phyloP scores from a whole-genome alignment of 2,888 invertebrate genomes.

The Zygogramma bicolorata region DNA sequence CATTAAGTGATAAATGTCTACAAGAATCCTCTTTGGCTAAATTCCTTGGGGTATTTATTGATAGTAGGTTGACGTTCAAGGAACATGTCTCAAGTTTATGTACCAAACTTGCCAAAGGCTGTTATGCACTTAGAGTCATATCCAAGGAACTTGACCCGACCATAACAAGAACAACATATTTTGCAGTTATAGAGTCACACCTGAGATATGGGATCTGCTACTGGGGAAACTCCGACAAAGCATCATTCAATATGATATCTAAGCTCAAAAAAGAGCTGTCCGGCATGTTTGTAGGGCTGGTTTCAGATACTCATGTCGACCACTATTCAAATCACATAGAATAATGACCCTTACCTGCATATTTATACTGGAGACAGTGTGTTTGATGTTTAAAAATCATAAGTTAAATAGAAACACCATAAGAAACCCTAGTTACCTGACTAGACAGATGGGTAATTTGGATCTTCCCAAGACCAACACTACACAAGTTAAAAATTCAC shows the following conservation, averaged over 20 bases:
- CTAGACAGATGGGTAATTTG: background rate
- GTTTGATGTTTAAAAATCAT: background rate
- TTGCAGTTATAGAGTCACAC: background rate
- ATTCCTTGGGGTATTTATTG: too few species aligned
- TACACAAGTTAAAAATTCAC: background rate
- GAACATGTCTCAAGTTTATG: background rate
- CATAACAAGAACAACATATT: background rate
- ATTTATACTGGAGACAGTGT: too few species aligned
- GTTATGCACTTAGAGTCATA: background rate
- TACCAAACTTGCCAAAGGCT: background rate
- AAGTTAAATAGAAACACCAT: background rate
- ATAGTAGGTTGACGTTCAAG: background rate
- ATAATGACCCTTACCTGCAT: background rate
- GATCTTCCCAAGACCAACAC: background rate
- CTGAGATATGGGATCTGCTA: background rate
- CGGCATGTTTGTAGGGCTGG: background rate
- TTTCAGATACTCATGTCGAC: background rate
- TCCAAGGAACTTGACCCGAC: background rate
- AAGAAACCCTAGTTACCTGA: background rate
- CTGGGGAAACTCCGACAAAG: background rate
- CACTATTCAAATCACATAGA: background rate
- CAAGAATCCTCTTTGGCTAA: too few species aligned
- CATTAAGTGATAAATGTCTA: too few species aligned
- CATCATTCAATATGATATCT: background rate
- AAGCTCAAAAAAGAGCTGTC: background rate